Evolutionary conservation across 1,140 invertebrate genomes (phyloP).

Genomic region (Arctopsyche grandis): DNA sequence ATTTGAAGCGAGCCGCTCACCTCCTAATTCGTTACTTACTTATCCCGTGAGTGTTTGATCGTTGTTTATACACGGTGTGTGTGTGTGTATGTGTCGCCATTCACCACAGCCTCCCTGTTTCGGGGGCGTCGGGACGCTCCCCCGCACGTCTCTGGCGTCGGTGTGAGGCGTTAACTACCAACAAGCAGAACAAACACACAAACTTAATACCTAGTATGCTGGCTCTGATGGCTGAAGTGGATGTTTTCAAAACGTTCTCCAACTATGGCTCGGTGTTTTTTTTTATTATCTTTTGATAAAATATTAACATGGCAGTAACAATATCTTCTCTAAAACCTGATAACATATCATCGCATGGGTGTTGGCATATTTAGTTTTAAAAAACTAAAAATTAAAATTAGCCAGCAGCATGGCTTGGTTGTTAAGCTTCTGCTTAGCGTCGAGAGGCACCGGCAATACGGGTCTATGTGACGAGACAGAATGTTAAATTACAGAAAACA

Average conservation of each 20-base stretch:
- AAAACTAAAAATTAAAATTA: no score
- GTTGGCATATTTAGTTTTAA: no score
- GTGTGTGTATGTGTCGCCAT: not conserved
- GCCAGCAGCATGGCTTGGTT: no score
- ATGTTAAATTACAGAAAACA: no score
- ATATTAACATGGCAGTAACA: no score
- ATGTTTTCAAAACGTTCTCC: not conserved
- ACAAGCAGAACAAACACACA: constrained; percentile 37
- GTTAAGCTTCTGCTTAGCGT: no score
- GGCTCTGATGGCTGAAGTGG: not conserved
- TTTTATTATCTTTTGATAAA: no score
- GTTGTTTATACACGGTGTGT: not conserved
- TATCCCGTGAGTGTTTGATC: not conserved
- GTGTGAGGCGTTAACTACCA: constrained; percentile 37
- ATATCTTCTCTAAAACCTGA: no score
- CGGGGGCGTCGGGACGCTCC: not conserved
- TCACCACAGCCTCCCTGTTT: not conserved
- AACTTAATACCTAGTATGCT: constrained; percentile 33
- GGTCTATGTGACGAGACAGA: no score
- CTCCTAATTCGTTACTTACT: constrained; percentile 7
- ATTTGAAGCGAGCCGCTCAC: not conserved
- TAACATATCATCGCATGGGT: no score
- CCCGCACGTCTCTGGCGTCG: not conserved
- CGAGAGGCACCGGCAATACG: no score
- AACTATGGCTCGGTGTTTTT: not conserved